Percentiles rank a stretch among this genome's conserved stretches.
Conservation (phyloP, 2,797 vertebrate genomes). For the Coilia nasus region DNA sequence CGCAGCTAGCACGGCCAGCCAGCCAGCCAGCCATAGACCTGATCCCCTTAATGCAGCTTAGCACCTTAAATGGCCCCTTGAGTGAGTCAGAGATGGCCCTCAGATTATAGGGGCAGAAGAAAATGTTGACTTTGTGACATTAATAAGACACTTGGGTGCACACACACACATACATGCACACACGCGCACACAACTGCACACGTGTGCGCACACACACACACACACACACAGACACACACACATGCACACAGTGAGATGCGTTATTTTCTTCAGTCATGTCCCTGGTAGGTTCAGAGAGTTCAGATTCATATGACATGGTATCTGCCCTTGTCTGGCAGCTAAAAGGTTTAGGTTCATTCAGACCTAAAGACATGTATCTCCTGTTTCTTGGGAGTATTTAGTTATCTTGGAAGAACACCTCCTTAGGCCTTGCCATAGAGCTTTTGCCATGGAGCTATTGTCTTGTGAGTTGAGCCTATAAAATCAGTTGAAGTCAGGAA, state of each 20-base stretch:
- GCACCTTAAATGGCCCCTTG: conserved; percentile 7
- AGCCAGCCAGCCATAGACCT: background rate
- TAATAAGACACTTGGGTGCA: background rate
- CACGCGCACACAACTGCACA: background rate
- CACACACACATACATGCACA: background rate
- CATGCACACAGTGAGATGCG: too few relatives aligned
- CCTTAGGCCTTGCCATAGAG: background rate
- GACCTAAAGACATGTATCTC: background rate
- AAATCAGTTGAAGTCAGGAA: background rate
- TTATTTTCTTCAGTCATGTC: too few relatives aligned
- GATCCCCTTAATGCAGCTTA: background rate
- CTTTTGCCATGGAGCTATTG: background rate
- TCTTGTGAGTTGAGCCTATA: background rate
- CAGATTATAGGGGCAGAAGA: background rate
- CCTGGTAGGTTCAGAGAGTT: too few relatives aligned
- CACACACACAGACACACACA: background rate
- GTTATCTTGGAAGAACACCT: background rate
- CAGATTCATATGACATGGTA: background rate
- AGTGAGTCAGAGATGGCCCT: background rate
- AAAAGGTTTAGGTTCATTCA: background rate
- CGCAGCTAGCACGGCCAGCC: background rate
- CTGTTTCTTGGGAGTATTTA: background rate
- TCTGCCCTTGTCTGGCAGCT: background rate
- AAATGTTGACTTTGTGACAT: background rate
- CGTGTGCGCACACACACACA: background rate